Conservation (phyloP, 1,140 invertebrate genomes). For the Gryllus bimaculatus region DNA sequence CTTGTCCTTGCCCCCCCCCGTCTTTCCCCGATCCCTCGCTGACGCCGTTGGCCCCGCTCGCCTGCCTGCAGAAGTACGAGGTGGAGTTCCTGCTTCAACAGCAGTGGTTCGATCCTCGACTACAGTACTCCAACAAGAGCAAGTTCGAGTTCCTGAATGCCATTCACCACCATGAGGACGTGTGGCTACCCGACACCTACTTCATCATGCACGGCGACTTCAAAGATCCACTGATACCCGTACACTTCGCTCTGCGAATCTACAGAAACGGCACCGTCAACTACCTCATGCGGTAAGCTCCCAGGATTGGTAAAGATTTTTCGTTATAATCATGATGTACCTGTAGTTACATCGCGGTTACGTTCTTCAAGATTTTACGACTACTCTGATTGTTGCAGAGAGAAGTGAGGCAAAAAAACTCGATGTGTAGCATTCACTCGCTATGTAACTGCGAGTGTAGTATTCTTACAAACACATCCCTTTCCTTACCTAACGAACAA, state of each 20-base stretch:
- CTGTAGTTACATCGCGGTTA: too few relatives aligned
- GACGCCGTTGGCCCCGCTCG: too few relatives aligned
- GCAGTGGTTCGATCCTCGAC: slow-evolving; percentile 79
- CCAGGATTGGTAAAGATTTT: neutral
- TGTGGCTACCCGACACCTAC: slow-evolving; percentile 88
- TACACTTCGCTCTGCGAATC: slow-evolving; percentile 82
- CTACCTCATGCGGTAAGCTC: slow-evolving; percentile 73
- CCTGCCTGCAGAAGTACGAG: slow-evolving; percentile 74
- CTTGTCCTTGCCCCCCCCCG: too few relatives aligned
- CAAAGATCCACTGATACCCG: slow-evolving; percentile 81
- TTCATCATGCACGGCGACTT: slow-evolving; percentile 94
- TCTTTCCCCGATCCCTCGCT: too few relatives aligned
- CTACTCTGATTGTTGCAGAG: too few relatives aligned
- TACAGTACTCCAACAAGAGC: slow-evolving; percentile 74
- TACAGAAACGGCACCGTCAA: slow-evolving; percentile 85
- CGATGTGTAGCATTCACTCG: too few relatives aligned
- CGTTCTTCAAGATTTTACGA: too few relatives aligned
- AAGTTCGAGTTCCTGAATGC: slow-evolving; percentile 80
- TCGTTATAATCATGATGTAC: too few relatives aligned
- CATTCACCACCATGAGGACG: slow-evolving; percentile 78
- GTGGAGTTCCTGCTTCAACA: slow-evolving; percentile 85
- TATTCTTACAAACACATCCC: too few relatives aligned
- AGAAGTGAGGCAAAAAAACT: too few relatives aligned
- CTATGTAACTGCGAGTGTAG: too few relatives aligned
- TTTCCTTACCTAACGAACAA: too few relatives aligned